phyloP scores from a whole-genome alignment of 23 tunicate genomes.

The Oikopleura albicans region DNA sequence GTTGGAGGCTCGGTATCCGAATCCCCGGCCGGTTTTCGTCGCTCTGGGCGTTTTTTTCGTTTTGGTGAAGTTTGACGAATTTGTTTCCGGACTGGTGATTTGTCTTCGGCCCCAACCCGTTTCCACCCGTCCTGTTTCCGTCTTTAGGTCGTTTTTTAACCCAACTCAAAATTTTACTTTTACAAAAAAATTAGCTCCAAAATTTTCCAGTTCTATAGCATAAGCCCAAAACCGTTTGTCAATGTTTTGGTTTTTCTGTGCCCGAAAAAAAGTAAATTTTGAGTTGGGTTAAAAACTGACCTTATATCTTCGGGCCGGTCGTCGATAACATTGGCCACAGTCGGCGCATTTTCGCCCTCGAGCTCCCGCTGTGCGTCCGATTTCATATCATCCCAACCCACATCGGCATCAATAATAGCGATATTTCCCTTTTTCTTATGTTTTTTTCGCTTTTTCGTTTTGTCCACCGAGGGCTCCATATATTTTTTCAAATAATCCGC shows the following conservation, averaged over 20 bases:
- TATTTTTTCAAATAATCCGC: background rate
- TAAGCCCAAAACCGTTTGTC: too few species aligned
- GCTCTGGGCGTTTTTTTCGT: background rate
- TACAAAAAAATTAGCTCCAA: too few species aligned
- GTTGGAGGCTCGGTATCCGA: background rate
- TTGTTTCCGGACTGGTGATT: background rate
- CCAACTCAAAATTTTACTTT: too few species aligned
- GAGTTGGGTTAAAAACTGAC: too few species aligned
- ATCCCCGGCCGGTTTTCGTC: background rate
- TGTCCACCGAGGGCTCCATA: background rate
- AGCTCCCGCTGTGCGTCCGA: background rate
- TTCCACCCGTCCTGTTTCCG: slow-evolving; percentile 13
- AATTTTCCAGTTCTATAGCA: too few species aligned
- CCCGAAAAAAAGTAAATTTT: too few species aligned
- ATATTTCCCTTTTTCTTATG: background rate
- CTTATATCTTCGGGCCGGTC: background rate
- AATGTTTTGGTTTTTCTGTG: too few species aligned
- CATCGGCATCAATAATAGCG: background rate
- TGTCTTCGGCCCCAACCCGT: background rate
- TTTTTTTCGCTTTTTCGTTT: background rate
- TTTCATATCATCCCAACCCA: background rate
- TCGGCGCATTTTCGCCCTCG: background rate
- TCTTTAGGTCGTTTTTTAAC: too few species aligned
- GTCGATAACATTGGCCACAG: background rate
- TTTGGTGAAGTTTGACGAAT: background rate